Evolutionary conservation across 2,888 invertebrate species (phyloP).

Genomic region (Ochropacha duplaris): DNA sequence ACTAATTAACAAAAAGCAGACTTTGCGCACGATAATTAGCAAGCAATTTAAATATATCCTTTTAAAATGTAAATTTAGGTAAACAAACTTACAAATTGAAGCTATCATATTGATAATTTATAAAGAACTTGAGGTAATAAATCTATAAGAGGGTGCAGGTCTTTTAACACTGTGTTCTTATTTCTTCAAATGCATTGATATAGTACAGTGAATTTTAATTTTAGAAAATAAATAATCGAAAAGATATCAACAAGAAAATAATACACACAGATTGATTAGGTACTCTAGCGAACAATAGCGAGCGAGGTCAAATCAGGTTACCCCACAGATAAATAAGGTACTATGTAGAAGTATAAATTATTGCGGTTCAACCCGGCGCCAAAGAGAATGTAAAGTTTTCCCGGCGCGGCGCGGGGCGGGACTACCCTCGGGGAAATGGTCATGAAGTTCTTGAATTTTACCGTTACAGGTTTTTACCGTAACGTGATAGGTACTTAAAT

Average conservation of each 20-base stretch:
- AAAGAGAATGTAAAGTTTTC: no score
- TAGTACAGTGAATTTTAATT: background rate
- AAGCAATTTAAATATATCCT: background rate
- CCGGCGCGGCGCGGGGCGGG: no score
- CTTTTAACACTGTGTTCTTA: conserved; percentile 5
- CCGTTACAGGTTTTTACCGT: no score
- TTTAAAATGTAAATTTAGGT: background rate
- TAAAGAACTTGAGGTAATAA: background rate
- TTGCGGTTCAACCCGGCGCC: no score
- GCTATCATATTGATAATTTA: conserved; percentile 31
- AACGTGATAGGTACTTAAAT: no score
- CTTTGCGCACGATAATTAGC: background rate
- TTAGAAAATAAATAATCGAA: background rate
- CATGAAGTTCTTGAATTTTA: no score
- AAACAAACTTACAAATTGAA: conserved; percentile 34
- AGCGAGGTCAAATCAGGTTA: no score
- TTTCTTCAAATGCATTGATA: background rate
- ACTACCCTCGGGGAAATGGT: no score
- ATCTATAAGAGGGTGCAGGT: conserved; percentile 5
- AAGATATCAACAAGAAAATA: background rate
- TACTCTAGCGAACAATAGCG: no score
- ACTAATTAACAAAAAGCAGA: background rate
- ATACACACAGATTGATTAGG: no score
- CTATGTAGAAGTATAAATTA: no score
- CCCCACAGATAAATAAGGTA: no score